phyloP scores from a whole-genome alignment of 2,888 invertebrate species.

The Parnassius glacialis region DNA sequence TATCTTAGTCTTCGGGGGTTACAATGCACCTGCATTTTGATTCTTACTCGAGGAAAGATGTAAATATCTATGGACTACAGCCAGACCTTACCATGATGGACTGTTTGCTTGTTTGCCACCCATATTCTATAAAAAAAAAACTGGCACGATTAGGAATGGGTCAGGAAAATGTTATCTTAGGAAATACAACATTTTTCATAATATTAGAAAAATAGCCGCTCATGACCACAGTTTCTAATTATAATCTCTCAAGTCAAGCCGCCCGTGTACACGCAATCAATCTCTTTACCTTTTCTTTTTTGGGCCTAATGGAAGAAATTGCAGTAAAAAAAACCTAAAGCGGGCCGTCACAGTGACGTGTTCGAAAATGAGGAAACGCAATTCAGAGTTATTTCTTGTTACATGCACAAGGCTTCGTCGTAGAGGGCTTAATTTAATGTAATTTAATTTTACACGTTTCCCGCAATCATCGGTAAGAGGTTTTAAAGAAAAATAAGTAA shows the following conservation, averaged over 20 bases:
- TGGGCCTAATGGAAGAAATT: constrained; percentile 31
- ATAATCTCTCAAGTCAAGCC: constrained; percentile 27
- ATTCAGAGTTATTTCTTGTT: not conserved
- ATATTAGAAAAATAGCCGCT: not conserved
- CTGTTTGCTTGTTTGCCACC: too few relatives aligned
- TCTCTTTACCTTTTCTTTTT: constrained; percentile 29
- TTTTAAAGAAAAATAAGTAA: too few relatives aligned
- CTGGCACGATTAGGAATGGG: too few relatives aligned
- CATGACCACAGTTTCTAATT: constrained; percentile 28
- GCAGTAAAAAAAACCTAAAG: constrained; percentile 32
- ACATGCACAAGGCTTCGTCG: not conserved
- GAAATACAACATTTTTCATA: not conserved
- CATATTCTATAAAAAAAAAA: too few relatives aligned
- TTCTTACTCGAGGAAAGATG: too few relatives aligned
- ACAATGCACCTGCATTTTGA: too few relatives aligned
- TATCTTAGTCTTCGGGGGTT: too few relatives aligned
- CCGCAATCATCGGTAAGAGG: too few relatives aligned
- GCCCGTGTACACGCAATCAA: constrained; percentile 32
- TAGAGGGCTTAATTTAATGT: not conserved
- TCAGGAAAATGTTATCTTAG: not conserved
- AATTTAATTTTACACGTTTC: not conserved
- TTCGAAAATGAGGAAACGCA: constrained; percentile 7
- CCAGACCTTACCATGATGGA: too few relatives aligned
- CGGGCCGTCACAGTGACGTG: constrained; percentile 29
- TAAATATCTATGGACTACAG: too few relatives aligned